phyloP scores from a whole-genome alignment of 2,113 vertebrate species.

The Regulus satrapa region DNA sequence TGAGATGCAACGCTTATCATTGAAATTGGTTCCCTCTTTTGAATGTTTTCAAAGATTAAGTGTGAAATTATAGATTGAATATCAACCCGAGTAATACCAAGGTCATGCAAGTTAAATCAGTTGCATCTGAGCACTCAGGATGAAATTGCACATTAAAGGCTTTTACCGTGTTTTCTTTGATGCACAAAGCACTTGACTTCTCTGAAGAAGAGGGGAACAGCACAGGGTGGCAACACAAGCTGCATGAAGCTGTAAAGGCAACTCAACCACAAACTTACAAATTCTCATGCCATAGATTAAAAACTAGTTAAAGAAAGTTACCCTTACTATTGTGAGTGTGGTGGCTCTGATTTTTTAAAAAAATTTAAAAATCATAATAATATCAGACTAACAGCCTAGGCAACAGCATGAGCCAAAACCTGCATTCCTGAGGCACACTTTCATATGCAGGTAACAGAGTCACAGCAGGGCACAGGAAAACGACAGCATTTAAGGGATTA shows the following conservation, averaged over 20 bases:
- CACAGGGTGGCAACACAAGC: background rate
- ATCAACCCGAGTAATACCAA: conserved; percentile 12
- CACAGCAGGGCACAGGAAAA: background rate
- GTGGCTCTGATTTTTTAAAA: background rate
- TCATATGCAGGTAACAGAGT: background rate
- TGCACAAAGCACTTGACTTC: background rate
- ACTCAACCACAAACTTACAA: background rate
- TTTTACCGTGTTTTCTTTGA: background rate
- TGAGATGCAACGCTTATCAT: background rate
- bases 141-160: background rate
- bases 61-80: conserved; percentile 14
- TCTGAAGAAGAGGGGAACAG: background rate
- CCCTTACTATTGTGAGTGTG: background rate
- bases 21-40: conserved; percentile 9
- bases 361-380: no score
- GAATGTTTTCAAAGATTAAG: conserved; percentile 50
- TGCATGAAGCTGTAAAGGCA: background rate
- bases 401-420: background rate
- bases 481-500: background rate
- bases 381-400: no score
- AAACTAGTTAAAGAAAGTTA: background rate
- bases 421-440: background rate
- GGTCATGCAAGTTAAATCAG: background rate
- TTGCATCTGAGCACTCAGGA: background rate
- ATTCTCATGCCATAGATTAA: background rate